Evolutionary conservation across 2,797 vertebrate genomes (phyloP), one percentile per base, ranked within the genome.

Genomic region (Myiothlypis coronata): DNA sequence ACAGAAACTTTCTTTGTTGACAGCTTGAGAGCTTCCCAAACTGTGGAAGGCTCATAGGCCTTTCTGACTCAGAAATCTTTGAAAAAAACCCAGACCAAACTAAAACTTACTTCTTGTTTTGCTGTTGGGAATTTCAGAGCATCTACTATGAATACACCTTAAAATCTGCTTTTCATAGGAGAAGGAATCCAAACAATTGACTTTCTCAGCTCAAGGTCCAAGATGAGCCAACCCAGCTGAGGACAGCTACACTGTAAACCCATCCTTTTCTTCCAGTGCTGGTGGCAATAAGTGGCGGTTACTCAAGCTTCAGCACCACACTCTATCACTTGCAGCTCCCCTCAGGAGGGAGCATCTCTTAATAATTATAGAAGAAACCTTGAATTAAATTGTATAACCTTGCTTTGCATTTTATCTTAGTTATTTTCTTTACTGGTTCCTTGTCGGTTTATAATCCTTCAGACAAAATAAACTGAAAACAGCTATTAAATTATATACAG

Each of bases 281-380:
- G 56, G 28, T 27, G 28, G 26, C 35, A 77, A 0, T 20, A 50
- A 22, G 16, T 5, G 1, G 8, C 63, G 9, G 32, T 32, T 76
- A 37, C 35, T n/a, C 2, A 0, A 11, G 27, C 60, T 52, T 14
- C 28, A 69, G 41, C 1, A 1, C 53, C n/a, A 44, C 43, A n/a
- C 21, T 19, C 20, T 19, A 8, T 18, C 39, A 57, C 22, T 17
- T 14, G 12, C 18, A 14, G 17, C 8, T 57, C 23, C 30, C 14
- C 26, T 47, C 6, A 27, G 13, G 8, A 80, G 8, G 6, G 6
- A 69, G 5, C 39, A 47, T 46, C 9, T 17, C 35, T 9, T 60
- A 83, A 83, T 19, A 41, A 34, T 37, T 67, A 57, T 5, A 67
- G 5, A 72, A 72, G 34, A 87, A 69, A 46, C 2, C 8, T 57